phyloP scores from a whole-genome alignment of 2,888 invertebrate genomes.

The Agrilus mali region DNA sequence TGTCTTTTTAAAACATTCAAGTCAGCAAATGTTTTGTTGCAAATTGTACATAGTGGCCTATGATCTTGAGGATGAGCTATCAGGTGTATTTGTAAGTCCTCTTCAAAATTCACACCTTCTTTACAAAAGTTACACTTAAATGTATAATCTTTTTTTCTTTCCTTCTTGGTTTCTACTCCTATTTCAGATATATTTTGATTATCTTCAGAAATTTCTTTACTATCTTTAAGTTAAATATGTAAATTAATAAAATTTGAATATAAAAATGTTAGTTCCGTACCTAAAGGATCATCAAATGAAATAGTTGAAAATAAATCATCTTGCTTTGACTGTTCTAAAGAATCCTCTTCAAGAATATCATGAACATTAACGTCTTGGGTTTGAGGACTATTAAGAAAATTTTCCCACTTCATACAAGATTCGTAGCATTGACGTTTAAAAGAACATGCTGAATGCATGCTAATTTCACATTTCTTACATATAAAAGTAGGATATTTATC shows the following conservation, averaged over 20 bases:
- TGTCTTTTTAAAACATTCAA: conserved; percentile 24
- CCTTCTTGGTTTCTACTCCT: conserved; percentile 4
- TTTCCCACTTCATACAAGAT: conserved; percentile 19
- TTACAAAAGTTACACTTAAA: conserved; percentile 19
- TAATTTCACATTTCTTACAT: conserved; percentile 20
- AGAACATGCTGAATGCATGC: conserved; percentile 18
- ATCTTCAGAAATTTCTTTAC: conserved; percentile 5
- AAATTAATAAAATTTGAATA: too few relatives aligned
- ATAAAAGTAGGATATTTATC: conserved; percentile 21
- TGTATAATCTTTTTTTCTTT: conserved; percentile 7
- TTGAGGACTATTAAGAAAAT: conserved; percentile 5
- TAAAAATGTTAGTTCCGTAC: too few relatives aligned
- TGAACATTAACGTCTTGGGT: too few relatives aligned
- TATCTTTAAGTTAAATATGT: not conserved
- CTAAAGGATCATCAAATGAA: too few relatives aligned
- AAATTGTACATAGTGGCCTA: conserved; percentile 21
- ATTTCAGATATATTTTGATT: conserved; percentile 1
- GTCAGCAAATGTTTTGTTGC: conserved; percentile 23
- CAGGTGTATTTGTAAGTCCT: conserved; percentile 23
- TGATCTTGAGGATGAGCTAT: conserved; percentile 22
- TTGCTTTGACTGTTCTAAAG: not conserved
- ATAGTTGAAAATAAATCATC: too few relatives aligned
- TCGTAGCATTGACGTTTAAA: conserved; percentile 24
- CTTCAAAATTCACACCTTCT: conserved; percentile 20
- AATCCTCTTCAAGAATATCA: not conserved